These are phyloP conservation scores for Notiomystis cincta DNA, from an alignment of 2,113 vertebrate species.

Conservation along the genomic window DNA sequence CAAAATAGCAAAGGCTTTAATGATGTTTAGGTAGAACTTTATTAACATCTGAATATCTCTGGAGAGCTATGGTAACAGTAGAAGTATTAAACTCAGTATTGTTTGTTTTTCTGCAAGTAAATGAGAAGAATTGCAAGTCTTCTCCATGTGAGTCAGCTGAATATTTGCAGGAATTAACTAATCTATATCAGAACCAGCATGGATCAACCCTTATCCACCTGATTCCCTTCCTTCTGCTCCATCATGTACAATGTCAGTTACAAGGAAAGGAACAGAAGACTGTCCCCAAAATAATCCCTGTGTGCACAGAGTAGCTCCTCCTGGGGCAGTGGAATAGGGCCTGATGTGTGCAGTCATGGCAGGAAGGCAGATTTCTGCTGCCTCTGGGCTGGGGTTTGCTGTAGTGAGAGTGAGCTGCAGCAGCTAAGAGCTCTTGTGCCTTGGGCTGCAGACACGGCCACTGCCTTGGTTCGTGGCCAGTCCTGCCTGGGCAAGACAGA, in stretches of 20 bases:
- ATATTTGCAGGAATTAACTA: neutral
- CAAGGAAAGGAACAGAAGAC: neutral
- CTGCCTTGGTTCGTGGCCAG: neutral
- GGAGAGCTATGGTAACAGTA: neutral
- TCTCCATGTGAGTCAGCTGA: neutral
- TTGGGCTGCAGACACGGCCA: neutral
- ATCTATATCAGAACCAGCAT: neutral
- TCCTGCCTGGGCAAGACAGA: neutral
- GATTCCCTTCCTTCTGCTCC: neutral
- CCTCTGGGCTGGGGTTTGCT: neutral
- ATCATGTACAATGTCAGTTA: neutral
- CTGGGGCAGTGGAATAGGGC: rapidly evolving
- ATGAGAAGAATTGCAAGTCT: neutral
- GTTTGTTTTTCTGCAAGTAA: neutral
- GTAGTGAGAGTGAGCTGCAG: neutral
- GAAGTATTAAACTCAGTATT: neutral
- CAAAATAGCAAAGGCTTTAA: neutral
- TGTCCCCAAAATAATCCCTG: neutral
- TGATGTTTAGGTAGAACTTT: neutral
- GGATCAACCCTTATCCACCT: neutral
- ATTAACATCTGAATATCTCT: neutral
- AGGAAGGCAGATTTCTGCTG: neutral
- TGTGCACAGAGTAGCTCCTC: neutral
- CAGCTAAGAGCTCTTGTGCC: neutral
- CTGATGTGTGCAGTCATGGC: neutral